These are phyloP conservation scores for Eidolon helvum DNA, from an alignment of 2,113 vertebrate genomes.

Conservation along the genomic window DNA sequence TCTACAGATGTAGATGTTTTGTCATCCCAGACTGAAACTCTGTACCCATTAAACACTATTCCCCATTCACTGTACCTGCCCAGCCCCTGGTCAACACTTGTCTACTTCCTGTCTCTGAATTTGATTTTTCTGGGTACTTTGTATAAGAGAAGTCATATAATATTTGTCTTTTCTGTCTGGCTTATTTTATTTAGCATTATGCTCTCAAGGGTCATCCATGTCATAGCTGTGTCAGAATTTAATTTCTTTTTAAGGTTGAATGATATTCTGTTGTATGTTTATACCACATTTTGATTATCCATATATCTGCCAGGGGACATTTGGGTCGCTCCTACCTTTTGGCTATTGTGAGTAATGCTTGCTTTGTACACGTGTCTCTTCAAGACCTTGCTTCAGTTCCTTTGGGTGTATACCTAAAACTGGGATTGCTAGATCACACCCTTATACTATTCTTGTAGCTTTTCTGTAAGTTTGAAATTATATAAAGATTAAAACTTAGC, in stretches of 20 bases:
- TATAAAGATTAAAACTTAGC: not conserved
- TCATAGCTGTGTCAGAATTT: not conserved
- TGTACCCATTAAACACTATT: too few species aligned
- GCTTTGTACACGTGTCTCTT: not conserved
- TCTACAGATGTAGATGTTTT: not conserved
- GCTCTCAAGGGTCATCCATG: not conserved
- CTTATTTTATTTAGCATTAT: not conserved
- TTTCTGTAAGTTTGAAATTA: too few species aligned
- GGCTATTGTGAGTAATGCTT: too few species aligned
- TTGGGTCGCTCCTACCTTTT: too few species aligned
- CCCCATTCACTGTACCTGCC: too few species aligned
- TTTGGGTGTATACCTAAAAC: not conserved
- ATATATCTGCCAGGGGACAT: too few species aligned
- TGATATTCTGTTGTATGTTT: too few species aligned
- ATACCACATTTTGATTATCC: too few species aligned
- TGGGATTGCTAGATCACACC: not conserved
- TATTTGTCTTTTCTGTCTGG: not conserved
- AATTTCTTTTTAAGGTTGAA: not conserved
- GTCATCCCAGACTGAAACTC: not conserved
- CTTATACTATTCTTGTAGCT: not conserved
- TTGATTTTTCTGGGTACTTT: not conserved
- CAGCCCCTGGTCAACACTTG: not conserved
- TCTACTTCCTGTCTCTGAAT: not conserved
- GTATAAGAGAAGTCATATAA: not conserved
- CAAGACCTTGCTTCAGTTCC: not conserved